Base-by-base conservation (phyloP, 2,797 vertebrate species). In the Parotocinclus haroldoi region DNA sequence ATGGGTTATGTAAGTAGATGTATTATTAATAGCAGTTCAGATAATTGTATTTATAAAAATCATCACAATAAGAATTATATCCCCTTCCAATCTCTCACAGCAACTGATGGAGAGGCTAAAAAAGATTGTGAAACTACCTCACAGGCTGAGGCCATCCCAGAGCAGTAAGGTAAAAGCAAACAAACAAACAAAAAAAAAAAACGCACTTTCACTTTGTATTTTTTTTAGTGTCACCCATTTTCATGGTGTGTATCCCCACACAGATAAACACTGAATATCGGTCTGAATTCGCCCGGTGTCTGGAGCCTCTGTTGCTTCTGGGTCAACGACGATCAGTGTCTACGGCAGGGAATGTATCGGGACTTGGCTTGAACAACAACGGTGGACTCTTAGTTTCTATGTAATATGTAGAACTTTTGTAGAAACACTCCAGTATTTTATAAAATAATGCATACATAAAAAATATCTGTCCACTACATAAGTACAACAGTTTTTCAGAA, bases 91-190 rank as follows among this genome's bases (percentile, higher is more conserved):
- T 40, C 36, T 1, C 8, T 50, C n/a, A 14, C 14, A 93, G 92
- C 91, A 93, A 89, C 79, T 94, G 73, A 91, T 94, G 88, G 91
- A 92, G 76, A 84, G 93, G 58, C 80, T 94, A 63, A 91, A 92
- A 81, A 88, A 90, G 77, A 90, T 94, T 0, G 90, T 90, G 44
- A 88, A 92, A n/a, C 78, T 89, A 64, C 92, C 92, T 0, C 92
- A 92, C 12, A 87, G 84, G 49, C 80, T 94, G 78, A 82, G 88
- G 37, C 92, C 92, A 0, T 81, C 86, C 0, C 92, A 92, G 79
- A 92, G 90, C 75, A 93, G 92, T 85, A 27, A 27, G 27, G 27
- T 27, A 27, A 27, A 27, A 27, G 5, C 27, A 27, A 27, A 27
- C 27, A 27, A 27, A 27, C 27, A 27, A 27, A 27, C 2, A 2